These are phyloP conservation scores for Cygnus atratus DNA, from an alignment of 2,113 vertebrate genomes.

Conservation along the genomic window DNA sequence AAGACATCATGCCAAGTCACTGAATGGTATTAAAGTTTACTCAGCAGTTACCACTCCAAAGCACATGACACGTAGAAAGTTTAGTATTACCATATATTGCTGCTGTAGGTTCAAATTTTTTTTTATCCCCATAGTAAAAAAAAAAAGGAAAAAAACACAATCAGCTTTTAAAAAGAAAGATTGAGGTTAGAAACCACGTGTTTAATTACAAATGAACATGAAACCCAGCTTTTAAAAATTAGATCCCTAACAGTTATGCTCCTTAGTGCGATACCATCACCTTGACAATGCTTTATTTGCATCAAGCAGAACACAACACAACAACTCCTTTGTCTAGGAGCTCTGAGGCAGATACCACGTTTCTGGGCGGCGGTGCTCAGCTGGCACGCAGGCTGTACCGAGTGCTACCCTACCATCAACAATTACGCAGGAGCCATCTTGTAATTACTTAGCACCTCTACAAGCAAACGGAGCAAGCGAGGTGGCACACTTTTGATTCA, in stretches of 20 bases:
- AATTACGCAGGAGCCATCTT: constrained; percentile 2
- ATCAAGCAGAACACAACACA: neutral
- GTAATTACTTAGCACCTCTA: constrained; percentile 2
- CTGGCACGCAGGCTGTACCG: neutral
- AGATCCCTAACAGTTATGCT: neutral
- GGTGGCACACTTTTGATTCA: constrained; percentile 21
- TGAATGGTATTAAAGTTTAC: neutral
- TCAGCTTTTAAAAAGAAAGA: neutral
- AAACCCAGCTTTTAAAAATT: neutral
- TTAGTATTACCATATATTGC: neutral
- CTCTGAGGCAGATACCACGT: neutral
- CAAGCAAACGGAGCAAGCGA: neutral
- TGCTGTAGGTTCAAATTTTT: neutral
- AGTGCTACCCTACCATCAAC: neutral
- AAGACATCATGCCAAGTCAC: neutral
- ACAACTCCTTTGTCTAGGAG: neutral
- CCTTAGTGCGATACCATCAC: neutral
- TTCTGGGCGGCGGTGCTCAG: neutral
- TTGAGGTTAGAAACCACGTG: neutral
- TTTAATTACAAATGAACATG: neutral
- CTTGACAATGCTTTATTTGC: neutral
- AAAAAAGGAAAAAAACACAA: neutral
- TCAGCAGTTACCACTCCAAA: neutral
- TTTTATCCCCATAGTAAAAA: neutral
- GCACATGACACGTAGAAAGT: neutral